Evolutionary conservation across 2,113 vertebrate genomes (phyloP).

Genomic region (Thalassoma bifasciatum): DNA sequence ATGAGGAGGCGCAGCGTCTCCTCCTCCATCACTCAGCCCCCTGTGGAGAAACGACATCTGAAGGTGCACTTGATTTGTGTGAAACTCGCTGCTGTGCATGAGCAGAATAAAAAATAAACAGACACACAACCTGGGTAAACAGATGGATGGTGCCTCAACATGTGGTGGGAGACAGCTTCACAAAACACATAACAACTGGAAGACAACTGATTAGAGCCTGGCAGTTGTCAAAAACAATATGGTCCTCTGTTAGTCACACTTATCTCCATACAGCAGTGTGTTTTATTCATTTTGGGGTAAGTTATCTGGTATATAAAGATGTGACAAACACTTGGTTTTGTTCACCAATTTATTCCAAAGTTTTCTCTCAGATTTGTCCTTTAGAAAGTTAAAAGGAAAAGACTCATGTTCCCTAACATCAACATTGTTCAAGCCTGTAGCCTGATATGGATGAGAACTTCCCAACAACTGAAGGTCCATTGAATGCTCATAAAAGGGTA

Average conservation of each 20-base stretch:
- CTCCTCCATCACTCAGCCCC: conserved; percentile 77
- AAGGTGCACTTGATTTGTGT: conserved; percentile 80
- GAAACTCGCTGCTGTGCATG: conserved; percentile 67
- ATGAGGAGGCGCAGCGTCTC: conserved; percentile 69
- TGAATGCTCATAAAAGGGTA: too few species aligned
- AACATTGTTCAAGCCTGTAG: too few species aligned
- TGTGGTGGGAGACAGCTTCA: conserved; percentile 40
- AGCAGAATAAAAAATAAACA: conserved; percentile 75
- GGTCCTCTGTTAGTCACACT: conserved; percentile 26
- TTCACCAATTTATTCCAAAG: too few species aligned
- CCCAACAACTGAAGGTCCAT: too few species aligned
- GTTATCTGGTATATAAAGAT: not conserved
- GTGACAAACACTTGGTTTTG: not conserved
- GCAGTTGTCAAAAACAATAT: conserved; percentile 71
- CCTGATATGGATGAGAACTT: too few species aligned
- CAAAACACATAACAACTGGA: conserved; percentile 49
- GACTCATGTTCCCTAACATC: too few species aligned
- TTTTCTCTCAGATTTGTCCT: too few species aligned
- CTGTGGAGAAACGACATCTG: conserved; percentile 73
- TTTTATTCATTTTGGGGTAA: not conserved
- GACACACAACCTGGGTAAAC: conserved; percentile 59
- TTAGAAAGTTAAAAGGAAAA: too few species aligned
- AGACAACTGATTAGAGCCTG: conserved; percentile 51
- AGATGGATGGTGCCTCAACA: conserved; percentile 59
- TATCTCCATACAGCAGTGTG: not conserved